Evolutionary conservation across 2,113 vertebrate species (phyloP).

Genomic region (Pardalotus punctatus): DNA sequence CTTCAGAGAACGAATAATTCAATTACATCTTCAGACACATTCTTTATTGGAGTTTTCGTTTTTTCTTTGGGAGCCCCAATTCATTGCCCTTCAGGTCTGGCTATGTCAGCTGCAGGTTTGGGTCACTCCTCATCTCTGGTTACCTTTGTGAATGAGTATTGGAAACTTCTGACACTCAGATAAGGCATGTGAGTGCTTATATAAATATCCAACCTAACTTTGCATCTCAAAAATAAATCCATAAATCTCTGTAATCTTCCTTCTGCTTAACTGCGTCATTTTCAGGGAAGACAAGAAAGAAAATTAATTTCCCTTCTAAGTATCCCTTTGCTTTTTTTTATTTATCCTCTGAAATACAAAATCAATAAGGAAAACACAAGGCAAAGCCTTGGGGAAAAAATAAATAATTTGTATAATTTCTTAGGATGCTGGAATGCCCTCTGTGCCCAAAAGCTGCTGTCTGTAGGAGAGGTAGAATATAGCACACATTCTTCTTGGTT

Average conservation of each 20-base stretch:
- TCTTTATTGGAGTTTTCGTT: not conserved
- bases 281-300: not conserved
- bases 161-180: not conserved
- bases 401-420: not conserved
- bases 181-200: rapidly evolving
- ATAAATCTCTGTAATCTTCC: not conserved
- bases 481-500: not conserved
- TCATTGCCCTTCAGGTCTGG: not conserved
- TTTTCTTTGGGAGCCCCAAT: not conserved
- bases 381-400: not conserved
- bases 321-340: not conserved
- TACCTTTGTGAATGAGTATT: not conserved
- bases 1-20: not conserved
- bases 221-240: not conserved
- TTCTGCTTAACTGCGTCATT: not conserved
- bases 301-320: not conserved
- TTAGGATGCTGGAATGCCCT: not conserved
- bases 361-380: not conserved
- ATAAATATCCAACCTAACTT: not conserved
- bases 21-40: not conserved
- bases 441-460: not conserved
- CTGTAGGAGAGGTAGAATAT: not conserved
- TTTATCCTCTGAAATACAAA: not conserved
- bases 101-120: not conserved
- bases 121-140: not conserved